A percentile compares a stretch with the other conserved stretches of the same genome.
Conservation (phyloP, 2,113 vertebrate species). For the human (Homo sapiens) region DNA sequence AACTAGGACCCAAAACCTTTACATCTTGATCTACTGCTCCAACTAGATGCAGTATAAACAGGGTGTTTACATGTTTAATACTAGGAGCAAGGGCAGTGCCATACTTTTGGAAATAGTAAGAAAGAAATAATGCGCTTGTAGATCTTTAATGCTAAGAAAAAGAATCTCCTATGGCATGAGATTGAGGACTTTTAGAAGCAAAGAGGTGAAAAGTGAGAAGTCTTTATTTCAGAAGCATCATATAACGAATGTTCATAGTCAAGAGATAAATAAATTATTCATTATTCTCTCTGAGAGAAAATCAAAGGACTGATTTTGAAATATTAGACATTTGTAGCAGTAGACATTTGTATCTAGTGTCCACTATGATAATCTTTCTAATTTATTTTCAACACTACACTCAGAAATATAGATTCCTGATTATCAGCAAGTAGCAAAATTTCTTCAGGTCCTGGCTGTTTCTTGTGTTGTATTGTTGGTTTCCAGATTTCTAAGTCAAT, state of each 20-base stretch:
- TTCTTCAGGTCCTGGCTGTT: not conserved
- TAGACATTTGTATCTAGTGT: not conserved
- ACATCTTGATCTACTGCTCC: too few relatives aligned
- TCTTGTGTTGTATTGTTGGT: not conserved
- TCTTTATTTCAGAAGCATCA: conserved; percentile 6
- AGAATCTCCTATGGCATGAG: not conserved
- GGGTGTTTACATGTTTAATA: not conserved
- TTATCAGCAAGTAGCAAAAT: not conserved
- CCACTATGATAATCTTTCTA: conserved; percentile 12
- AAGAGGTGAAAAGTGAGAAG: conserved; percentile 11
- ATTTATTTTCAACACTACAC: not conserved
- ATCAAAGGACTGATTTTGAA: conserved; percentile 54
- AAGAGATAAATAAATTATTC: conserved; percentile 61
- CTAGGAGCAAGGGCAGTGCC: not conserved
- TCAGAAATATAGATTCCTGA: not conserved
- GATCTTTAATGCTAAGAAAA: not conserved
- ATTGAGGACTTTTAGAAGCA: not conserved
- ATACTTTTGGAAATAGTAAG: not conserved
- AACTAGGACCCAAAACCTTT: not conserved
- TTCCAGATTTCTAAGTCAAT: not conserved
- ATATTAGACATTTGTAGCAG: conserved; percentile 46
- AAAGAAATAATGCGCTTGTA: not conserved
- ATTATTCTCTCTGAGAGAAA: conserved; percentile 38
- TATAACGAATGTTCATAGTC: not conserved
- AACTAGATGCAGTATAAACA: not conserved